Evolutionary conservation across 2,888 invertebrate genomes (phyloP).

Genomic region (Yponomeuta plumbellus): DNA sequence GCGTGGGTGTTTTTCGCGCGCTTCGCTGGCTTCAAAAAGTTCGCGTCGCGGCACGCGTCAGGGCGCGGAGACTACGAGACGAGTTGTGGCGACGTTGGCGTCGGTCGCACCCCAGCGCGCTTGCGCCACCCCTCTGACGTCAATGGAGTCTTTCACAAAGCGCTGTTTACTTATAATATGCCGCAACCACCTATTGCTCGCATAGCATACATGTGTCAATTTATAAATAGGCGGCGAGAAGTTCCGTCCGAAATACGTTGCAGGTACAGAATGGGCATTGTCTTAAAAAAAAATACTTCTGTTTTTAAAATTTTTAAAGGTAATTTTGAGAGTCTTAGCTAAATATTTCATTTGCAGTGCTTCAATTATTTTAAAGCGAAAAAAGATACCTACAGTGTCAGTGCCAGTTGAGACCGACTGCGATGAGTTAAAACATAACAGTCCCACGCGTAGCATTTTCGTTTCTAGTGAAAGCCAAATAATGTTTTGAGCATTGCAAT

Average conservation of each 20-base stretch:
- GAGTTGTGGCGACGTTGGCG: slow-evolving; percentile 45
- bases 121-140: slow-evolving; percentile 59
- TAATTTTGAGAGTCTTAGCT: too few species aligned
- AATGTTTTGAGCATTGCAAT: too few species aligned
- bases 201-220: neutral
- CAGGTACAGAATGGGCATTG: too few species aligned
- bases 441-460: too few species aligned
- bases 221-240: neutral
- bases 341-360: too few species aligned
- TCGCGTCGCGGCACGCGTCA: slow-evolving; percentile 36
- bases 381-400: too few species aligned
- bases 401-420: too few species aligned
- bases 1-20: slow-evolving; percentile 48
- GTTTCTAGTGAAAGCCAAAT: too few species aligned
- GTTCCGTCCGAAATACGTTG: neutral
- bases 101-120: slow-evolving; percentile 36
- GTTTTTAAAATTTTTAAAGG: too few species aligned
- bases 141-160: slow-evolving; percentile 71
- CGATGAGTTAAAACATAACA: too few species aligned
- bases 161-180: slow-evolving; percentile 21
- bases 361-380: too few species aligned
- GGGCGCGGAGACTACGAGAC: slow-evolving; percentile 45
- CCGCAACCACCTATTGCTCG: slow-evolving; percentile 2
- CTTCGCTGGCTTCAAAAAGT: slow-evolving; percentile 30
- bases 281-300: too few species aligned